Evolutionary conservation across 2,797 vertebrate species (phyloP).

Genomic region (Manis pentadactyla): DNA sequence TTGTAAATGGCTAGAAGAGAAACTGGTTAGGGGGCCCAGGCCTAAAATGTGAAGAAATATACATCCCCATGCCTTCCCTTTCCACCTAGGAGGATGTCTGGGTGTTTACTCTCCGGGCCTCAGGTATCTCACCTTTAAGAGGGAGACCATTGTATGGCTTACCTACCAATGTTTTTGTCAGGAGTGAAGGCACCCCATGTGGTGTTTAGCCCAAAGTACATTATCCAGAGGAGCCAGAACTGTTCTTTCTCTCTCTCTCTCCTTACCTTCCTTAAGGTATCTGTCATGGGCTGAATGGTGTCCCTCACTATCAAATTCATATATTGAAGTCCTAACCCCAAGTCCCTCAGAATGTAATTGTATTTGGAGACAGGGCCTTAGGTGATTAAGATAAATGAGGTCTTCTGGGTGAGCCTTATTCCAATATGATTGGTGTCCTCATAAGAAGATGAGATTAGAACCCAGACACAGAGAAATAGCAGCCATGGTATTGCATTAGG

Average conservation of each 20-base stretch:
- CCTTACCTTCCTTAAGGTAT: background rate
- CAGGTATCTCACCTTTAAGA: background rate
- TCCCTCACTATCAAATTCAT: too few species aligned
- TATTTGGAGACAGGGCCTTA: background rate
- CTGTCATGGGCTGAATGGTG: background rate
- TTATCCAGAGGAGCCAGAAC: background rate
- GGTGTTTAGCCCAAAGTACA: background rate
- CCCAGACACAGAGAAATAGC: background rate
- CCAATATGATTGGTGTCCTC: background rate
- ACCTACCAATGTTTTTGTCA: background rate
- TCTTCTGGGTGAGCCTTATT: background rate
- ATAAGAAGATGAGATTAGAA: background rate
- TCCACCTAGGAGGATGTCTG: too few species aligned
- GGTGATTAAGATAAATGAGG: background rate
- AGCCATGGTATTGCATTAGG: background rate
- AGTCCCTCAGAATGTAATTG: background rate
- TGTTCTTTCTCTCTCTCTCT: background rate
- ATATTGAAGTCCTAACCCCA: background rate
- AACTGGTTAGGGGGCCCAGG: background rate
- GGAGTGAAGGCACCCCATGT: rapidly evolving
- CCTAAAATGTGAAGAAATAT: background rate
- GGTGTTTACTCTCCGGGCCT: background rate
- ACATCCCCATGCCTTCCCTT: background rate
- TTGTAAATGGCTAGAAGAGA: slow-evolving; percentile 21
- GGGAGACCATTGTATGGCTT: background rate